Base-by-base conservation (phyloP, 2,888 invertebrate species). In the Ophioninae sp. region DNA sequence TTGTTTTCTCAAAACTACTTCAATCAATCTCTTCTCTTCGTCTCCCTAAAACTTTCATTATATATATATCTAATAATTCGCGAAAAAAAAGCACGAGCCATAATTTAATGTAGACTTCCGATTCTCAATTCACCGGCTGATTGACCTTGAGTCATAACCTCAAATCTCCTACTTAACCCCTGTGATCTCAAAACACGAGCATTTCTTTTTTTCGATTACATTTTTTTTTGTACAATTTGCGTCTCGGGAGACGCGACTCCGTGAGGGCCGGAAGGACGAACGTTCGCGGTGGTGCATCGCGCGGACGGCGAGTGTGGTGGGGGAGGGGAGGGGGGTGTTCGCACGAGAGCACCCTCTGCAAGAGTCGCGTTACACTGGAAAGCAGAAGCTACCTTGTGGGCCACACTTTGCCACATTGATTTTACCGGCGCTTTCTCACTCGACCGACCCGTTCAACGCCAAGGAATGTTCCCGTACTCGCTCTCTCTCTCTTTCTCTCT, bases 361-460 rank as follows among this genome's bases (percentile, higher is more conserved):
- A 76, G 75, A 81, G 81, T 81, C 76, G 77, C 77, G 77, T 80
- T 69, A 80, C 80, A 74, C 72, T 65, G 68, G 69, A 59, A 44
- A 77, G 76, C 76, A 67, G 76, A 77, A 77, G 76, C 68, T 77
- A 61, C 79, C 61, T 79, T 83, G 84, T 79, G 74, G 82, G 89
- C 89, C 88, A 90, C 91, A 91, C 92, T 91, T 90, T 87, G 91
- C 90, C 92, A 91, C 93, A 93, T 93, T 92, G 93, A 93, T 93
- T 93, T 93, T 93, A 91, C 91, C 90, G 90, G 89, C 89, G 88
- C 81, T 44, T 13, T 85, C 78, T 84, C 86, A 85, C 86, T 86
- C 88, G 87, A 88, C 89, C 89, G 88, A 85, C 76, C 82, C 84
- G 80, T 84, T 86, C 83, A 79, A 75, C 82, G 83, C 76, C 81